A percentile compares a stretch with the other conserved stretches of the same genome.
These are phyloP conservation scores for Ifrita kowaldi DNA, from an alignment of 2,113 vertebrate species.

Conservation along the genomic window DNA sequence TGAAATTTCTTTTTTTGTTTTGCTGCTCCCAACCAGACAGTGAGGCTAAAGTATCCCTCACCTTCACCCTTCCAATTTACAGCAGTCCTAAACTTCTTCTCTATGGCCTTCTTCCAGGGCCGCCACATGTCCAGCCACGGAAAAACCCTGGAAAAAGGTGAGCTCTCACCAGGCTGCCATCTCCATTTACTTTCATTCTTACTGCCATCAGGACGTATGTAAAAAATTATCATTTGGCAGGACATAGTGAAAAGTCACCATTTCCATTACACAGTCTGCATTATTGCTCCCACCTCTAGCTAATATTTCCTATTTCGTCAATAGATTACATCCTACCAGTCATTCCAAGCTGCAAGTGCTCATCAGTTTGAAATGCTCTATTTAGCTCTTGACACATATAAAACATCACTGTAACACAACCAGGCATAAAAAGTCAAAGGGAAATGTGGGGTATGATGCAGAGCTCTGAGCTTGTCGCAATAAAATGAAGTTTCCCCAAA, in stretches of 20 bases:
- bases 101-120: background rate
- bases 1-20: background rate
- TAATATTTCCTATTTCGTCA: slow-evolving; percentile 19
- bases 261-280: background rate
- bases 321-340: background rate
- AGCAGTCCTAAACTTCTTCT: background rate
- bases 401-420: background rate
- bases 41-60: background rate
- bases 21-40: background rate
- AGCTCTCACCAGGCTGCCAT: background rate
- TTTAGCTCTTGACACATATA: background rate
- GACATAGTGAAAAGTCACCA: background rate
- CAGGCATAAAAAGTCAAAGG: background rate
- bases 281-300: background rate
- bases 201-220: background rate
- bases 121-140: background rate
- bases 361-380: background rate
- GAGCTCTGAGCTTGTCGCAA: background rate
- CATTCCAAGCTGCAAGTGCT: background rate
- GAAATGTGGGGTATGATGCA: background rate
- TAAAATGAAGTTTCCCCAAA: slow-evolving; percentile 4
- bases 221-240: background rate
- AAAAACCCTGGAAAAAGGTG: background rate
- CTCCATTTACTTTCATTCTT: background rate
- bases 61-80: background rate